A percentile compares a stretch with the other conserved stretches of the same genome.
Evolutionary conservation across 1,140 invertebrate species (phyloP).

Genomic region (Helicoverpa armigera): DNA sequence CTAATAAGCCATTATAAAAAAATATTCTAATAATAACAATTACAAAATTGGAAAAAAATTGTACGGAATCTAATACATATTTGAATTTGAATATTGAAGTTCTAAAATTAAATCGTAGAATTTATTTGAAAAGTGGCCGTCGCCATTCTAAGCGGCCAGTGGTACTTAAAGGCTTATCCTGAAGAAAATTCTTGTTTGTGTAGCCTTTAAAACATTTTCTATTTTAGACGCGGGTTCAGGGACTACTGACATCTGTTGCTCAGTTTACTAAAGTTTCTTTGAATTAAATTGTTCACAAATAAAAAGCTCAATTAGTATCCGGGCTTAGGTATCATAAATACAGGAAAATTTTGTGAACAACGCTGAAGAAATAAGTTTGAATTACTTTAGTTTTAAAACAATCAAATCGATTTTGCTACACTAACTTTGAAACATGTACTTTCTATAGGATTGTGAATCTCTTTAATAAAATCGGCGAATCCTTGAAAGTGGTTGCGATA

Average conservation of each 20-base stretch:
- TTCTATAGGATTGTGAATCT: too few species aligned
- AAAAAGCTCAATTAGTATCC: background rate
- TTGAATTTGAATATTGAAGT: background rate
- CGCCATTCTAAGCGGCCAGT: background rate
- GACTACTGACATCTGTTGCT: background rate
- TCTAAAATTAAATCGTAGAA: background rate
- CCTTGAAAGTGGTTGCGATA: too few species aligned
- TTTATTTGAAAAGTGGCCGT: constrained; percentile 10
- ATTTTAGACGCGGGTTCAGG: background rate
- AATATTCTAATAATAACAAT: background rate
- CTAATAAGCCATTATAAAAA: too few species aligned
- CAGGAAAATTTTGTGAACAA: background rate
- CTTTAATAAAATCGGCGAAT: too few species aligned
- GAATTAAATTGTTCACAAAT: background rate
- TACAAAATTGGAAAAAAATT: background rate
- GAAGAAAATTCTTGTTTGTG: constrained; percentile 24
- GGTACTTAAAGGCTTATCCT: constrained; percentile 27
- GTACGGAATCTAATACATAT: too few species aligned
- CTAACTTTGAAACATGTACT: too few species aligned
- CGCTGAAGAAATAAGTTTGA: background rate
- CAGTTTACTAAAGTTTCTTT: background rate
- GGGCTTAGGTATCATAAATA: background rate
- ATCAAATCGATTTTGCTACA: too few species aligned
- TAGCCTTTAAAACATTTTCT: constrained; percentile 5
- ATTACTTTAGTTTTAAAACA: background rate